Conservation (phyloP, 2,113 vertebrate species). For the Fregetta grallaria region DNA sequence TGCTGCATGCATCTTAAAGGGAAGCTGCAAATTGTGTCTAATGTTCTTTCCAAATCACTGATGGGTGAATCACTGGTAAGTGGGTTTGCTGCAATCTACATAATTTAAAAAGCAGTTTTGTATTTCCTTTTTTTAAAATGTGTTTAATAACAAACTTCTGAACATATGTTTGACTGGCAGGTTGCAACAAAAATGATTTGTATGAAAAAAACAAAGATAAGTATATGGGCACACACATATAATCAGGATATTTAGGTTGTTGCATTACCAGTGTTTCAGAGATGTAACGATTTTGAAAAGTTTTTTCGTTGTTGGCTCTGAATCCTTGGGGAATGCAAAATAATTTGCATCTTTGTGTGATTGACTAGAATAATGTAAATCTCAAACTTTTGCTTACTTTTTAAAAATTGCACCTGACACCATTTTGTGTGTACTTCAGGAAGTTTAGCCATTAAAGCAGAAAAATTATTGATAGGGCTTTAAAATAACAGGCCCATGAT, state of each 20-base stretch:
- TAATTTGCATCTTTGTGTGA: background rate
- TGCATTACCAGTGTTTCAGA: background rate
- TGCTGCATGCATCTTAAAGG: conserved; percentile 93
- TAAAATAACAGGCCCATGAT: background rate
- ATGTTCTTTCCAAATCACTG: conserved; percentile 92
- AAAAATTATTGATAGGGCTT: background rate
- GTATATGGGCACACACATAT: background rate
- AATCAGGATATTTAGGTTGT: background rate
- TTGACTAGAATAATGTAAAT: background rate
- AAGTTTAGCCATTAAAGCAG: background rate
- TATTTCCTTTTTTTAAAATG: background rate
- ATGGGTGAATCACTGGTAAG: conserved; percentile 96
- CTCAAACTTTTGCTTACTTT: background rate
- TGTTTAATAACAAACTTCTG: background rate
- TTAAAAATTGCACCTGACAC: background rate
- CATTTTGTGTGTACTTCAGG: background rate
- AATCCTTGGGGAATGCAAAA: background rate
- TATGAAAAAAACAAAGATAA: background rate
- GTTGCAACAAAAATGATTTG: background rate
- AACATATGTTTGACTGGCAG: background rate
- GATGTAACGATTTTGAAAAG: background rate
- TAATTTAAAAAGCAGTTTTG: background rate
- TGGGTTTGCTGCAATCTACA: background rate
- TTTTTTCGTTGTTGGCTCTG: background rate
- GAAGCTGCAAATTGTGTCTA: conserved; percentile 91